Base-by-base conservation (phyloP, 2,888 invertebrate genomes). In the Sinelater perroti region DNA sequence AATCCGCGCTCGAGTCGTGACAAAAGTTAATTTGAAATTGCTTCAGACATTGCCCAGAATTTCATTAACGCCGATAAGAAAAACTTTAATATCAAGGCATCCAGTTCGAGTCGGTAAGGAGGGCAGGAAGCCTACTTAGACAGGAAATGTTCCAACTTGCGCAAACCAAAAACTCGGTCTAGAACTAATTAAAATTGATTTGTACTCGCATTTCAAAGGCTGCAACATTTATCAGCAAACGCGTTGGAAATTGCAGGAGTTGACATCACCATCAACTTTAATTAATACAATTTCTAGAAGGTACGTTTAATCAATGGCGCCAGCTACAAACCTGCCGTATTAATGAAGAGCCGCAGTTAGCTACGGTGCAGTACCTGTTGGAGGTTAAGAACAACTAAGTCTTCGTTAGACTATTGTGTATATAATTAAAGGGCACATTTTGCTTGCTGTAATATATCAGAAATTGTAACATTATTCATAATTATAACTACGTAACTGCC, bases 161-260 rank as follows among this genome's bases (percentile, higher is more conserved):
- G 17, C 33, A 31, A 24, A 30, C 38, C 50, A 38, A 17, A 18
- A 51, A 44, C 42, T 44, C 31, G 42, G 33, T 53, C 31, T 57
- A 33, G 44, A 51, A 50, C 53, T 57, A 57, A 57, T 58, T 58
- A 58, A 58, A 54, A 54, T 58, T 58, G 54, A 58, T 58, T 58
- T 58, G 57, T 51, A 40, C 58, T 53, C 44, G 38, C 21, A 38
- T 57, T 58, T 54, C 52, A 58, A 54, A 54, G 33, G 31, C 52
- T 36, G 26, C 40, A 44, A 44, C 49, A 31, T 54, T 58, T 58
- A 58, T 55, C 58, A 47, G 44, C 30, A 51, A 56, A 58, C 54
- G 55, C 21, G 40, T 30, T 54, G 54, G 47, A 46, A 58, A 47
- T 58, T 40, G 38, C 54, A 36, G 10, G 46, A 55, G 42, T 54